Evolutionary conservation across 2,113 vertebrate genomes (phyloP).

Genomic region (Galbula dea): DNA sequence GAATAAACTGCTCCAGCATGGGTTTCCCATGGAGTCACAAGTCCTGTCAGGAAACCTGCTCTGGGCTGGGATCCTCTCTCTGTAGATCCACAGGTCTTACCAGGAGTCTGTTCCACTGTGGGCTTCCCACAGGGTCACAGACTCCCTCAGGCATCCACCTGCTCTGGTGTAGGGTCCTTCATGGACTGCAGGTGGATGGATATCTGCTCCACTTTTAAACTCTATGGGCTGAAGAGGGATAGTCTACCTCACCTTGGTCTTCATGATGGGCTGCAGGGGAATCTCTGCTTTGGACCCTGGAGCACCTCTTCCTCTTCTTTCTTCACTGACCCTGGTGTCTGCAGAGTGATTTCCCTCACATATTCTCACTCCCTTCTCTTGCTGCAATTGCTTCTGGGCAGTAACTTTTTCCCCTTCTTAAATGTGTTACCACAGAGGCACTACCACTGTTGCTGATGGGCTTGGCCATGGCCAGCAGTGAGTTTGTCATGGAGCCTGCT

Average conservation of each 20-base stretch:
- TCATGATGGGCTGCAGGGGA: not conserved
- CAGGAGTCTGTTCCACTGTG: not conserved
- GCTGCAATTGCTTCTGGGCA: not conserved
- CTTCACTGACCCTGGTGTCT: not conserved
- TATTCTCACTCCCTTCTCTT: not conserved
- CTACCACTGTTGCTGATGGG: fast-evolving
- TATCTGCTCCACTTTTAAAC: not conserved
- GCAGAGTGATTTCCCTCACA: not conserved
- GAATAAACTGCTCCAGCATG: not conserved
- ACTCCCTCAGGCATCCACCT: not conserved
- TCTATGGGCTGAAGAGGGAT: not conserved
- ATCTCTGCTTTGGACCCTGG: not conserved
- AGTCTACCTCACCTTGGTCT: not conserved
- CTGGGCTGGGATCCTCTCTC: not conserved
- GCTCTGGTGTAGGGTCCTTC: not conserved
- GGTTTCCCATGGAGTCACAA: not conserved
- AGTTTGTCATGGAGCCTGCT: not conserved
- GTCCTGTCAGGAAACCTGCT: not conserved
- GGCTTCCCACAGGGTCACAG: not conserved
- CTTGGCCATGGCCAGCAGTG: not conserved
- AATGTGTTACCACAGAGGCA: not conserved
- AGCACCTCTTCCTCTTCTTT: not conserved
- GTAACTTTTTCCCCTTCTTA: not conserved
- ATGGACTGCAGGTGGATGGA: too few species aligned
- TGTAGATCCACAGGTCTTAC: not conserved